Base-by-base conservation (phyloP, 2,797 vertebrate genomes). In the Enteromius paludinosus region DNA sequence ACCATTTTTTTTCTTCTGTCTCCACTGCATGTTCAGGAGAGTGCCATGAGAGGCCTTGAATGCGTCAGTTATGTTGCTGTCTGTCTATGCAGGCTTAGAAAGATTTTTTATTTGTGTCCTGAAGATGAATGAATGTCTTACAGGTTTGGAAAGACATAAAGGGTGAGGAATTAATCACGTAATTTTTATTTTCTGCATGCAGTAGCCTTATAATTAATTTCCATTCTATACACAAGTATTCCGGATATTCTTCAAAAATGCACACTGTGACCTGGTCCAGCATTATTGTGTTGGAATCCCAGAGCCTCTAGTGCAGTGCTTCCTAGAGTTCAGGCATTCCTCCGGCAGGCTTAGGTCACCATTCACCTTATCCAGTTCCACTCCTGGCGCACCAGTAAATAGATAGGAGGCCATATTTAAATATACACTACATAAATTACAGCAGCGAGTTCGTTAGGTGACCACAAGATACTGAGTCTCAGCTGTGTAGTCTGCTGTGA, bases 291-390 rank as follows among this genome's bases (percentile, higher is more conserved):
- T 41, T 10, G 35, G n/a, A 86, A 84, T 83, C 83, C 1, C 14
- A 85, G 83, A 83, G 38, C 33, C 45, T 64, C 33, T 59, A 56
- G 59, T 85, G 83, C 73, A 81, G 71, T 76, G 69, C 78, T 89
- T 87, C 82, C 83, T 79, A 77, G 78, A 84, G 6, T 84, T 83
- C 83, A 68, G 77, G 65, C 86, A 79, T 90, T 90, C 85, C 84
- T 69, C 41, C 70, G 15, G 8, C 2, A 25, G 83, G 79, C 71
- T 90, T 79, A 82, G 82, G 74, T 89, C 83, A 73, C 86, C 66
- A 56, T 82, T 90, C 90, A 91, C 90, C 90, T 91, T 90, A 92
- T 93, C 91, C 7, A 47, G 86, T 94, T 94, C 83, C 91, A 90
- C 88, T 89, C 38, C 64, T 88, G 89, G 86, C 86, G 75, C 61